A percentile compares a stretch with the other conserved stretches of the same genome.
These are phyloP conservation scores for Mastomys coucha DNA, from an alignment of 2,113 vertebrate species.

Conservation along the genomic window DNA sequence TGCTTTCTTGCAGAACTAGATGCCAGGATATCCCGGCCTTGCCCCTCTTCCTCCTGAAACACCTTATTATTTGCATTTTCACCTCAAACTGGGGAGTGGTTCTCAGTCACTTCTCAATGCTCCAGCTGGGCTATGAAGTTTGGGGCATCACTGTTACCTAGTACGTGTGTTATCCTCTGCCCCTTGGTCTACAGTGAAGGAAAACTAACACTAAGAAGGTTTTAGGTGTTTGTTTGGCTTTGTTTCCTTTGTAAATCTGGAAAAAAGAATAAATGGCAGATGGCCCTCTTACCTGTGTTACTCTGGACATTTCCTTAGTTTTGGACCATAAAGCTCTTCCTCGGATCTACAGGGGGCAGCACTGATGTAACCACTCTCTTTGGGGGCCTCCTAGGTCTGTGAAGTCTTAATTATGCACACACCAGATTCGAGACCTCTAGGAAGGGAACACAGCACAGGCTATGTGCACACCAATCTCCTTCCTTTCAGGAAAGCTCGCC, in stretches of 20 bases:
- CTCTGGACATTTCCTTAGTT: conserved; percentile 54
- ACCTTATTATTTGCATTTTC: not conserved
- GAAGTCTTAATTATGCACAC: not conserved
- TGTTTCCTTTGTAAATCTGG: not conserved
- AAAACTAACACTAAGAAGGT: not conserved
- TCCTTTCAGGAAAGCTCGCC: not conserved
- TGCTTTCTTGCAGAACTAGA: no score
- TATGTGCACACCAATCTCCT: not conserved
- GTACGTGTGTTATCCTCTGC: not conserved
- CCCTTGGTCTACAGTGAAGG: not conserved
- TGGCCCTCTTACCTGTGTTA: conserved; percentile 63
- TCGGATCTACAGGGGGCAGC: not conserved
- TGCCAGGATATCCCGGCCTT: no score
- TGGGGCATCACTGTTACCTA: not conserved
- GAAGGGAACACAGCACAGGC: not conserved
- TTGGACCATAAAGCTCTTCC: not conserved
- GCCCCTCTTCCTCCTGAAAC: no score
- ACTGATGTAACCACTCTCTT: not conserved
- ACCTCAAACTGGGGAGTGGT: not conserved
- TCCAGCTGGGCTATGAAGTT: not conserved
- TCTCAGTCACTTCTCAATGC: not conserved
- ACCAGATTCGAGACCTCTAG: not conserved
- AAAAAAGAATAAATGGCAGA: not conserved
- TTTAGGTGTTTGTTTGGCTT: not conserved
- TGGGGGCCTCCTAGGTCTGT: not conserved